Conservation (phyloP, 2,797 vertebrate species). For the Sitta carolinensis region DNA sequence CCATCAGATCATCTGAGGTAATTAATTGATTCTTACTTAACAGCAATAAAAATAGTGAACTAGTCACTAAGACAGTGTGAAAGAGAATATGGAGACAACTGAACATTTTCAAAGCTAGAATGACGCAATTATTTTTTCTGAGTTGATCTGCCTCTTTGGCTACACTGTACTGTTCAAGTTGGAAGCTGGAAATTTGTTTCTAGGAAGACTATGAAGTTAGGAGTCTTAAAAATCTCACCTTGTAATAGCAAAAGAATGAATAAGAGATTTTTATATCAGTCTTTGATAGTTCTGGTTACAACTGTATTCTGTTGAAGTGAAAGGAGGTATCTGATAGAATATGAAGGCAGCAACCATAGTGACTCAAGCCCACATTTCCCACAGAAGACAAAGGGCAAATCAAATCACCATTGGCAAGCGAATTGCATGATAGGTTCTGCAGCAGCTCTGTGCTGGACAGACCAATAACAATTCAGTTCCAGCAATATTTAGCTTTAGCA, state of each 20-base stretch:
- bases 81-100: neutral
- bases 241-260: neutral
- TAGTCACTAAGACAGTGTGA: neutral
- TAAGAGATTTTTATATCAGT: neutral
- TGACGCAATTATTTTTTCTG: neutral
- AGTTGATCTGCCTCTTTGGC: neutral
- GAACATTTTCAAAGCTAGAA: neutral
- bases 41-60: neutral
- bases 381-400: constrained; percentile 13
- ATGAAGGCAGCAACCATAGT: neutral
- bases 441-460: neutral
- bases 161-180: neutral
- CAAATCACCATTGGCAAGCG: constrained; percentile 26
- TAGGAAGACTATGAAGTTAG: neutral
- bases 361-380: neutral
- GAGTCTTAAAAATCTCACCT: neutral
- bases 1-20: neutral
- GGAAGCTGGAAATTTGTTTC: neutral
- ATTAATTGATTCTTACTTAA: neutral
- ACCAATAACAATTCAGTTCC: neutral
- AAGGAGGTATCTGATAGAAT: neutral
- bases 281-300: neutral
- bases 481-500: constrained; percentile 47
- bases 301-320: neutral
- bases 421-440: constrained; percentile 13